Evolutionary conservation across 2,888 invertebrate genomes (phyloP).

Genomic region (Drosophila barbarae): DNA sequence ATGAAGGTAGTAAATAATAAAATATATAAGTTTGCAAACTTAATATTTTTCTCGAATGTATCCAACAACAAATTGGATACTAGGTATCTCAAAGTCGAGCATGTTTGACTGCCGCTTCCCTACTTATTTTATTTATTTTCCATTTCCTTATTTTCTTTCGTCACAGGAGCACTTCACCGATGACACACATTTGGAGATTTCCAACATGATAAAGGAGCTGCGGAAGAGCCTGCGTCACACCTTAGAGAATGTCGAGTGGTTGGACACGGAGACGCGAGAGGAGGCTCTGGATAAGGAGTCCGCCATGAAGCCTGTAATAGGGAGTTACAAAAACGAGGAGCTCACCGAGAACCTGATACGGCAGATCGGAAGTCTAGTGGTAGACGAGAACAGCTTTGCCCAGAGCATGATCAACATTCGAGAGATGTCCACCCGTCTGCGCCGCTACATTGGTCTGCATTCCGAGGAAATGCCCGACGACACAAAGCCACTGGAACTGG

Average conservation of each 20-base stretch:
- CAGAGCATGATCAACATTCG: conserved; percentile 61
- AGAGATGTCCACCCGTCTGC: conserved; percentile 51
- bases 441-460: conserved; percentile 63
- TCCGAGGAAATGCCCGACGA: conserved; percentile 46
- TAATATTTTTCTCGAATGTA: neutral
- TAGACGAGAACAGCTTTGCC: conserved; percentile 58
- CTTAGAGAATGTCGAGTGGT: conserved; percentile 70
- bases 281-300: conserved; percentile 73
- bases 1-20: neutral
- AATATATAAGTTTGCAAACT: neutral
- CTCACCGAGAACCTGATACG: conserved; percentile 60
- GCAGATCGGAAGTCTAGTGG: conserved; percentile 55
- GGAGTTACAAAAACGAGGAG: conserved; percentile 56
- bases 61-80: too few relatives aligned
- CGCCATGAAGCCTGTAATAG: conserved; percentile 57
- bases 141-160: neutral
- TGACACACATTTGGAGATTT: conserved; percentile 58
- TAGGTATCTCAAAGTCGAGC: too few relatives aligned
- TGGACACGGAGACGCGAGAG: conserved; percentile 68
- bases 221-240: conserved; percentile 59
- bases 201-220: conserved; percentile 64
- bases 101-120: too few relatives aligned
- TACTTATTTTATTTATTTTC: too few relatives aligned
- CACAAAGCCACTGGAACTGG: conserved; percentile 67
- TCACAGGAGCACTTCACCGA: conserved; percentile 64